A percentile compares a stretch with the other conserved stretches of the same genome.
Evolutionary conservation across 2,113 vertebrate species (phyloP).

Genomic region (Nothoprocta pentlandii): DNA sequence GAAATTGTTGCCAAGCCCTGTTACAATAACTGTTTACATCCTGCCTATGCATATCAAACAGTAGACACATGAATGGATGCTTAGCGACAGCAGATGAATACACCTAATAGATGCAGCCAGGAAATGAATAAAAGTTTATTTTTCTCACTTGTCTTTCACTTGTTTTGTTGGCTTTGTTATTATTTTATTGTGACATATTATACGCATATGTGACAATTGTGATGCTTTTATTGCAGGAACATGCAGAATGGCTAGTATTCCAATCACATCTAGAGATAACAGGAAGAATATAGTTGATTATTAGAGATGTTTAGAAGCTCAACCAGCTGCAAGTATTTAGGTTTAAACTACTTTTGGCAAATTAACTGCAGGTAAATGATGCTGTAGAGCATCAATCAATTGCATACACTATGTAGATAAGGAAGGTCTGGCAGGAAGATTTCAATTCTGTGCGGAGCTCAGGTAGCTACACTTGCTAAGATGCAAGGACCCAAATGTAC

Average conservation of each 20-base stretch:
- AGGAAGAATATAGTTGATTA: neutral
- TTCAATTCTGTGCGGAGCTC: neutral
- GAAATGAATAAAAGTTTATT: slow-evolving; percentile 47
- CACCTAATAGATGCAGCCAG: slow-evolving; percentile 1
- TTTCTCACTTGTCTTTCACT: slow-evolving; percentile 27
- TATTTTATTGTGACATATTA: slow-evolving; percentile 16
- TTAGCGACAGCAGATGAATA: slow-evolving; percentile 41
- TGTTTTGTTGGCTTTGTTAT: slow-evolving; percentile 2
- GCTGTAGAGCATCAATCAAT: neutral
- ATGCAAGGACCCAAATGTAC: neutral
- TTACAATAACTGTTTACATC: slow-evolving; percentile 58
- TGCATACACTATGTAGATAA: neutral
- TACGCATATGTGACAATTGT: neutral
- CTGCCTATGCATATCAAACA: neutral
- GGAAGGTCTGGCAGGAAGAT: neutral
- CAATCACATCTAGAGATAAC: neutral
- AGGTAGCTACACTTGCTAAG: neutral
- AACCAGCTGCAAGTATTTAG: neutral
- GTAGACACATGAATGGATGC: slow-evolving; percentile 36
- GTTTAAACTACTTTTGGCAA: neutral
- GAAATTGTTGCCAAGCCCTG: neutral
- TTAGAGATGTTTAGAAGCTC: neutral
- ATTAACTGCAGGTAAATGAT: neutral
- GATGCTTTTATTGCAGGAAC: neutral
- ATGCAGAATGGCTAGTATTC: neutral